Percentiles rank a stretch among this genome's conserved stretches.
Conservation (phyloP, 2,888 invertebrate species). For the Dioctria rufipes region DNA sequence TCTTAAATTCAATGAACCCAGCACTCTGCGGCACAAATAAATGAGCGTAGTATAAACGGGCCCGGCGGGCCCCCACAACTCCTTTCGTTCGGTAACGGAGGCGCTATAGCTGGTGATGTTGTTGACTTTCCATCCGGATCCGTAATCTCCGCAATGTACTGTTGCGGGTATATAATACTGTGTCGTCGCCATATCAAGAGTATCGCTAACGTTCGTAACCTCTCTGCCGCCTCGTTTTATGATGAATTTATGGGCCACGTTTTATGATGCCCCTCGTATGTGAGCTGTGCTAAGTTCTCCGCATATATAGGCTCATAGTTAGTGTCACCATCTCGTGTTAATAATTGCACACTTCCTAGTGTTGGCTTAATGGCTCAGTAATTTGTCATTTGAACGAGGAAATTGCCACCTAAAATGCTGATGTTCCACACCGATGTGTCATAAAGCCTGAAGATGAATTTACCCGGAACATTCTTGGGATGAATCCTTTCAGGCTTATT, state of each 20-base stretch:
- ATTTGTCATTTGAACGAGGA: constrained; percentile 53
- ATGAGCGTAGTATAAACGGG: constrained; percentile 24
- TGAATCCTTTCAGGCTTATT: constrained; percentile 51
- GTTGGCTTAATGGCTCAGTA: constrained; percentile 48
- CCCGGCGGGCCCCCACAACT: neutral
- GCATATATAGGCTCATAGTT: constrained; percentile 21
- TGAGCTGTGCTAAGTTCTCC: neutral
- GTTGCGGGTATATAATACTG: neutral
- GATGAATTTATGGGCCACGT: constrained; percentile 49
- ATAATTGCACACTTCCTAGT: constrained; percentile 52
- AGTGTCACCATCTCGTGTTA: constrained; percentile 46
- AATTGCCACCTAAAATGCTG: constrained; percentile 51
- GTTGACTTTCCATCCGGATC: constrained; percentile 44
- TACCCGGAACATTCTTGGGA: constrained; percentile 47
- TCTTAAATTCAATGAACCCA: constrained; percentile 51
- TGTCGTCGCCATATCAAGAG: neutral
- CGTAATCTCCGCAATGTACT: constrained; percentile 43
- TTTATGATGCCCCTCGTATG: constrained; percentile 23
- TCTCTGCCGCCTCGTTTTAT: constrained; percentile 48
- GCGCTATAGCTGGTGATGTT: neutral
- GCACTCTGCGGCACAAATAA: constrained; percentile 46
- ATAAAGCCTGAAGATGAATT: constrained; percentile 43
- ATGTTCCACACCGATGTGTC: constrained; percentile 49
- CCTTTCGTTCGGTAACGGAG: neutral
- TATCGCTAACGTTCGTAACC: constrained; percentile 8